Conservation (phyloP, 2,888 invertebrate species). For the Conops quadrifasciatus region DNA sequence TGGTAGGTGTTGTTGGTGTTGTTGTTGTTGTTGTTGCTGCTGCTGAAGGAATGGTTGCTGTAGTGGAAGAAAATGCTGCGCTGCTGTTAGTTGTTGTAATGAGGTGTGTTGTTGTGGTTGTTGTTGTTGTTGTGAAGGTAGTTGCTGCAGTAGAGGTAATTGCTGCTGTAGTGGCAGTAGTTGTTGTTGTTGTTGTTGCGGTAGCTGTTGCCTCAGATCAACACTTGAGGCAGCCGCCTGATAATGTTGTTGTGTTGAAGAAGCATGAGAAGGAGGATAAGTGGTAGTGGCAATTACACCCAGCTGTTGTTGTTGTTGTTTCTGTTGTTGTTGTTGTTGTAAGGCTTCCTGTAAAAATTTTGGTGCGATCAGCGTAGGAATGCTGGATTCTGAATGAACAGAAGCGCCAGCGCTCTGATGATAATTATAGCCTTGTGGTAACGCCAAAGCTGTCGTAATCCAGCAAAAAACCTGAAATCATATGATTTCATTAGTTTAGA, state of each 20-base stretch:
- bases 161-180: constrained; percentile 14
- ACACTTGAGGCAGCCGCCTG: constrained; percentile 30
- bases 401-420: constrained; percentile 43
- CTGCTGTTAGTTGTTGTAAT: constrained; percentile 35
- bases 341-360: constrained; percentile 53
- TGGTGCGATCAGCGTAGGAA: constrained; percentile 38
- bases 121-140: constrained; percentile 19
- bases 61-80: constrained; percentile 36
- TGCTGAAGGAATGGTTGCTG: constrained; percentile 22
- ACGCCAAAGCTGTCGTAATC: constrained; percentile 51
- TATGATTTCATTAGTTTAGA: too few relatives aligned
- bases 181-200: constrained; percentile 41
- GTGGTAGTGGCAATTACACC: too few relatives aligned
- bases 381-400: neutral
- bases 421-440: constrained; percentile 60
- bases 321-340: constrained; percentile 49
- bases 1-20: constrained; percentile 35
- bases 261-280: too few relatives aligned
- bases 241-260: constrained; percentile 32
- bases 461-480: constrained; percentile 53
- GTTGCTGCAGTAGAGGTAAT: constrained; percentile 28
- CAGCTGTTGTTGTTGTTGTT: too few relatives aligned
- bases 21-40: constrained; percentile 37
- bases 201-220: constrained; percentile 33
- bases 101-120: constrained; percentile 37